A percentile compares a stretch with the other conserved stretches of the same genome.
Evolutionary conservation across 2,797 vertebrate species (phyloP).

Genomic region (Malurus leucopterus): DNA sequence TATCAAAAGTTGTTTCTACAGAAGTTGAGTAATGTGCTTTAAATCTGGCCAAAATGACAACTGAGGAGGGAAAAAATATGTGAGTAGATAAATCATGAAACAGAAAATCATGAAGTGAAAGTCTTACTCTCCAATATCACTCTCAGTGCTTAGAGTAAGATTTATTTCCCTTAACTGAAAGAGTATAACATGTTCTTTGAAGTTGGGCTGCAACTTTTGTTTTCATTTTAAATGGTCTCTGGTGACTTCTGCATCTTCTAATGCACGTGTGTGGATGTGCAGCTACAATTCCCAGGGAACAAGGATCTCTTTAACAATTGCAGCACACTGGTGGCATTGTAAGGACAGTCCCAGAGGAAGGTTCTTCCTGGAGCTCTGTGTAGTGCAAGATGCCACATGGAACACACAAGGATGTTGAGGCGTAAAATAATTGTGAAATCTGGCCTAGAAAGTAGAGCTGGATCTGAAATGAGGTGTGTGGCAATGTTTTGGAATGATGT

Average conservation of each 20-base stretch:
- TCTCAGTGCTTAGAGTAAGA: background rate
- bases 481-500: constrained; percentile 38
- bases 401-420: background rate
- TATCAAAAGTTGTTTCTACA: constrained; percentile 1
- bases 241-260: constrained; percentile 1
- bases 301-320: constrained; percentile 30
- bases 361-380: constrained; percentile 17
- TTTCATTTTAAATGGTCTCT: constrained; percentile 15
- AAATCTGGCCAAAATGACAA: constrained; percentile 11
- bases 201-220: constrained; percentile 20
- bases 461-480: constrained; percentile 11
- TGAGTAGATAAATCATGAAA: background rate
- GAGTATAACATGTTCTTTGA: constrained; percentile 13
- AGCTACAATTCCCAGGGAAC: constrained; percentile 36
- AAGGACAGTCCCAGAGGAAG: background rate
- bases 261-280: constrained; percentile 11
- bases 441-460: constrained; percentile 39
- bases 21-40: constrained; percentile 6
- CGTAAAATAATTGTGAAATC: constrained; percentile 8
- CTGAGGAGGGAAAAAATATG: background rate
- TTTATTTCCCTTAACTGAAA: constrained; percentile 5
- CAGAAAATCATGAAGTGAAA: background rate
- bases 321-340: constrained; percentile 42
- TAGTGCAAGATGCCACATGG: background rate
- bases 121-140: background rate